Conservation (phyloP, 1,140 invertebrate genomes). For the Gonioctena quinquepunctata region DNA sequence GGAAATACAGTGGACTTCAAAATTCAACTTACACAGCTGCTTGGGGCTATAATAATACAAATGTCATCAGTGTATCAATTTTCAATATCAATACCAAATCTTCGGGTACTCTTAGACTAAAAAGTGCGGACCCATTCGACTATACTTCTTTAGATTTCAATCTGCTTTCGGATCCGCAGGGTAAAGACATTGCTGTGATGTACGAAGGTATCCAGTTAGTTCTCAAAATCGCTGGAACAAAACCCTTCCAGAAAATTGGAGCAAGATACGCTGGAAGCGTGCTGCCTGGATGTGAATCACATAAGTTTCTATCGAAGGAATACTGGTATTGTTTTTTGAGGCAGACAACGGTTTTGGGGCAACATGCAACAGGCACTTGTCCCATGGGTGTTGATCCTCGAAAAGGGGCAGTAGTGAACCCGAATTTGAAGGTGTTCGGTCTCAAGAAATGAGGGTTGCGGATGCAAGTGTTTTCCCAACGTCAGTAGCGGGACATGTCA, state of each 20-base stretch:
- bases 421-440: conserved; percentile 33
- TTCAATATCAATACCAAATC: conserved; percentile 69
- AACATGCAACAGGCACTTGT: conserved; percentile 50
- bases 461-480: conserved; percentile 46
- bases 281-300: conserved; percentile 62
- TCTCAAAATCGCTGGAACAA: conserved; percentile 62
- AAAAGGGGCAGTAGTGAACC: conserved; percentile 34
- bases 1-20: neutral
- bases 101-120: conserved; percentile 70
- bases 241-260: conserved; percentile 63
- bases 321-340: conserved; percentile 49
- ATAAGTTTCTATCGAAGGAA: conserved; percentile 16
- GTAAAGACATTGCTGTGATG: conserved; percentile 63
- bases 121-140: conserved; percentile 69
- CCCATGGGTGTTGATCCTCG: conserved; percentile 35
- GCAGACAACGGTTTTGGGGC: conserved; percentile 38
- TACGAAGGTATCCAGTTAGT: conserved; percentile 49
- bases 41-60: neutral
- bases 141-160: conserved; percentile 80
- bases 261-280: conserved; percentile 63
- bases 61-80: conserved; percentile 14
- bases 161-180: conserved; percentile 69
- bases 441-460: conserved; percentile 40
- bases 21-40: neutral
- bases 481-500: conserved; percentile 53